Percentiles rank a stretch among this genome's conserved stretches.
These are phyloP conservation scores for Rattus rattus DNA, from an alignment of 2,113 vertebrate species.

Conservation along the genomic window DNA sequence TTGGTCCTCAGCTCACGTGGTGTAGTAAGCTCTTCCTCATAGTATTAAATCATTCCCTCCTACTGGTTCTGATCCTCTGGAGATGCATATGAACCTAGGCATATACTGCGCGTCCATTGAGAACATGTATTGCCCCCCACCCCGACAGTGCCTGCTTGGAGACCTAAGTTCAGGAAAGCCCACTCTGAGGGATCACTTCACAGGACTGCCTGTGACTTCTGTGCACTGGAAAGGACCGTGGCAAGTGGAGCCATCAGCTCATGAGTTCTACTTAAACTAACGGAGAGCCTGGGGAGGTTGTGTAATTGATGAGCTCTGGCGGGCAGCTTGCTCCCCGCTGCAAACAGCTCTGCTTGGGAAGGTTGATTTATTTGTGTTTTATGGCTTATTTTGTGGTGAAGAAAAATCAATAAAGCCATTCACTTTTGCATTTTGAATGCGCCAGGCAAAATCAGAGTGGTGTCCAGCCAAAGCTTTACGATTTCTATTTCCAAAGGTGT, in stretches of 20 bases:
- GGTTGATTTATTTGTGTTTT: slow-evolving; percentile 66
- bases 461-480: background rate
- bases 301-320: slow-evolving; percentile 42
- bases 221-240: accelerated
- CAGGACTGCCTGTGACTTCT: background rate
- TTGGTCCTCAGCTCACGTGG: background rate
- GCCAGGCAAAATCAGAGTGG: slow-evolving; percentile 47
- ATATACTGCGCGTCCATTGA: background rate
- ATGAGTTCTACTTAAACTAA: slow-evolving; percentile 17
- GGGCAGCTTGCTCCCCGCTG: background rate
- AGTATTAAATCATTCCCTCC: background rate
- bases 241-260: too few relatives aligned
- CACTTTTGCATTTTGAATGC: slow-evolving; percentile 64
- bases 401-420: slow-evolving; percentile 64
- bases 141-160: background rate
- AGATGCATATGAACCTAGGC: background rate
- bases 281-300: background rate
- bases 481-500: slow-evolving; percentile 25
- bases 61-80: background rate
- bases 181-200: background rate
- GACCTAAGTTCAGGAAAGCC: too few relatives aligned
- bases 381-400: slow-evolving; percentile 67
- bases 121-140: background rate
- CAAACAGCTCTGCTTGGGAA: slow-evolving; percentile 20
- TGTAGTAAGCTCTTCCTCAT: background rate